Evolutionary conservation across 2,888 invertebrate species (phyloP).

Genomic region (Xanthia togata): DNA sequence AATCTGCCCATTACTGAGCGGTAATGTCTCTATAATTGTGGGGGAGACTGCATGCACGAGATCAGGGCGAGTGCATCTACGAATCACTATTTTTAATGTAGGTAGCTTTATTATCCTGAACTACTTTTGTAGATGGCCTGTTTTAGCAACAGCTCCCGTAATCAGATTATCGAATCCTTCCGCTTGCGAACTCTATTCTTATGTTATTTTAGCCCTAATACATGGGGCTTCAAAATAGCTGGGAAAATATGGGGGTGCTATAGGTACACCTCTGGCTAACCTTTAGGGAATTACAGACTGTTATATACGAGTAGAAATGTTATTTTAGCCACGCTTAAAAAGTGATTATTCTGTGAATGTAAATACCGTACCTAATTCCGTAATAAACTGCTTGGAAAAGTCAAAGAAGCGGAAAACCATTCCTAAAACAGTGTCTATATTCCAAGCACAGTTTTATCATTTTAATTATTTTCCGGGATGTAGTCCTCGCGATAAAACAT

Average conservation of each 20-base stretch:
- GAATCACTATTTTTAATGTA: no score
- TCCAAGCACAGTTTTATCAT: constrained; percentile 37
- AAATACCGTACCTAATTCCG: not conserved
- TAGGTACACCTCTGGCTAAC: no score
- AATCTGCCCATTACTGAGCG: constrained; percentile 9
- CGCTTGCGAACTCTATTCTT: not conserved
- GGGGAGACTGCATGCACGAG: constrained; percentile 22
- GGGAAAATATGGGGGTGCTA: no score
- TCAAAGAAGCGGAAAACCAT: not conserved
- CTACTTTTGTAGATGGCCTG: no score
- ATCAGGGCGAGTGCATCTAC: not conserved
- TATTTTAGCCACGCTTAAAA: not conserved
- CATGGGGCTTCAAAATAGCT: no score
- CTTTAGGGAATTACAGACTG: no score
- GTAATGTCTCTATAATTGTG: constrained; percentile 34
- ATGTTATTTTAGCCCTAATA: not conserved
- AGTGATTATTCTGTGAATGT: not conserved
- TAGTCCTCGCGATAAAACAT: constrained; percentile 39
- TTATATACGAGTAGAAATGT: no score
- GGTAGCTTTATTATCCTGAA: no score
- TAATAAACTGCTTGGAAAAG: not conserved
- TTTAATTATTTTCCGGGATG: constrained; percentile 55
- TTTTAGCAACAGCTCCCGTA: not conserved
- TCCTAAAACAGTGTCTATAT: not conserved
- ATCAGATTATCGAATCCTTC: not conserved